Evolutionary conservation across 2,797 vertebrate species (phyloP).

Genomic region (Hoplostethus atlanticus): DNA sequence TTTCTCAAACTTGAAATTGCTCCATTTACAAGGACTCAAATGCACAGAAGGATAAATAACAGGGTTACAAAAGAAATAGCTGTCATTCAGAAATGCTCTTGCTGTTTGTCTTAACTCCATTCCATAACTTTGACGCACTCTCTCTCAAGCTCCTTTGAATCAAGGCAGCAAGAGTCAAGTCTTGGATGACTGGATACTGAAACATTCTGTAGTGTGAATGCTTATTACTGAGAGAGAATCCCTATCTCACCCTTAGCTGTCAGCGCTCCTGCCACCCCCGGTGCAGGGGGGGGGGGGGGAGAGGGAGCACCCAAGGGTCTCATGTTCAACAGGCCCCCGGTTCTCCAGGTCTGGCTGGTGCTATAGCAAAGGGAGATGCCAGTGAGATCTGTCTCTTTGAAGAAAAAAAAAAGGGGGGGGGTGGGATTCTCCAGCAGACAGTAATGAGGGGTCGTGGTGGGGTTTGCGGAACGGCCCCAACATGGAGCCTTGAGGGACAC

Average conservation of each 20-base stretch:
- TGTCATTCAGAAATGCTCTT: slow-evolving; percentile 59
- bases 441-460: slow-evolving; percentile 74
- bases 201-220: slow-evolving; percentile 49
- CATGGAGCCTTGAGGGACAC: slow-evolving; percentile 62
- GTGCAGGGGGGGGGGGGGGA: slow-evolving; percentile 10
- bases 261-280: slow-evolving; percentile 60
- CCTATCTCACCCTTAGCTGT: slow-evolving; percentile 67
- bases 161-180: slow-evolving; percentile 48
- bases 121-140: slow-evolving; percentile 50
- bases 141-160: slow-evolving; percentile 50
- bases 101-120: slow-evolving; percentile 42
- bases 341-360: slow-evolving; percentile 60
- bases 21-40: slow-evolving; percentile 45
- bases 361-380: slow-evolving; percentile 29
- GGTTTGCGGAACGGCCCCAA: slow-evolving; percentile 63
- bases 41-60: slow-evolving; percentile 48
- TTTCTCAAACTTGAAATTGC: slow-evolving; percentile 60
- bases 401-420: slow-evolving; percentile 46
- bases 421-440: slow-evolving; percentile 46
- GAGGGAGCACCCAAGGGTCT: slow-evolving; percentile 71
- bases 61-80: slow-evolving; percentile 41
- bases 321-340: slow-evolving; percentile 76
- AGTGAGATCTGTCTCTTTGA: slow-evolving; percentile 59
- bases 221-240: slow-evolving; percentile 67
- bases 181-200: slow-evolving; percentile 65